Evolutionary conservation across 1,140 invertebrate genomes (phyloP).

Genomic region (Drosophila busckii): DNA sequence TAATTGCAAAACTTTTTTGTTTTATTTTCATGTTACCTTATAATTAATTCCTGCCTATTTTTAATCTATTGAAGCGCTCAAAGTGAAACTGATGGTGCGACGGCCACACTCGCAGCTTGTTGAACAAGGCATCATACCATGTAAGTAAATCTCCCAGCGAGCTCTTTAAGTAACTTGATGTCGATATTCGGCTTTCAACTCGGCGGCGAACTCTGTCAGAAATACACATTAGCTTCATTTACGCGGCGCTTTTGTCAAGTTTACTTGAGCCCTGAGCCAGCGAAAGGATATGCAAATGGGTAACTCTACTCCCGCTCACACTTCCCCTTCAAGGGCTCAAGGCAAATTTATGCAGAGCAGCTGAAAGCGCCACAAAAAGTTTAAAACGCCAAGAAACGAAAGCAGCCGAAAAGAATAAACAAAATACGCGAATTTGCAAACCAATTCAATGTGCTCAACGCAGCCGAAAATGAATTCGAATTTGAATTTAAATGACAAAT

Average conservation of each 20-base stretch:
- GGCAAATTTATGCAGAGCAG: conserved; percentile 55
- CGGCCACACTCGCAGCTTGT: conserved; percentile 96
- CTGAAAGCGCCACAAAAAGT: conserved; percentile 13
- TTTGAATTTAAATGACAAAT: conserved; percentile 75
- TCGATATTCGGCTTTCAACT: too few species aligned
- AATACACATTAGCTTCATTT: conserved; percentile 60
- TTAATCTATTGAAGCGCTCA: conserved; percentile 87
- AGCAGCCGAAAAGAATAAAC: conserved; percentile 45
- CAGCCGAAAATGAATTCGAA: conserved; percentile 55
- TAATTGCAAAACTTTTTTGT: too few species aligned
- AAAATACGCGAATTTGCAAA: conserved; percentile 74
- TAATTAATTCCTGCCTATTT: conserved; percentile 57
- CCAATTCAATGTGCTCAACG: conserved; percentile 66
- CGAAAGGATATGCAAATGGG: conserved; percentile 71
- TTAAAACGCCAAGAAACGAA: conserved; percentile 17
- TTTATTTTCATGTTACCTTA: conserved; percentile 6
- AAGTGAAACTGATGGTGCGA: conserved; percentile 97
- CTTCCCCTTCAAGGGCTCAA: conserved; percentile 55
- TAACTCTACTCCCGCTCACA: too few species aligned
- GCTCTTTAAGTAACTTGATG: too few species aligned
- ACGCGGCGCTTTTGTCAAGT: conserved; percentile 25
- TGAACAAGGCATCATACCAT: conserved; percentile 98
- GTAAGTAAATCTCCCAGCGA: conserved; percentile 86
- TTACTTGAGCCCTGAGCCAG: conserved; percentile 24
- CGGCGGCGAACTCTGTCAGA: too few species aligned